Conservation (phyloP, 2,113 vertebrate species). For the Coptodon bakossiorum region DNA sequence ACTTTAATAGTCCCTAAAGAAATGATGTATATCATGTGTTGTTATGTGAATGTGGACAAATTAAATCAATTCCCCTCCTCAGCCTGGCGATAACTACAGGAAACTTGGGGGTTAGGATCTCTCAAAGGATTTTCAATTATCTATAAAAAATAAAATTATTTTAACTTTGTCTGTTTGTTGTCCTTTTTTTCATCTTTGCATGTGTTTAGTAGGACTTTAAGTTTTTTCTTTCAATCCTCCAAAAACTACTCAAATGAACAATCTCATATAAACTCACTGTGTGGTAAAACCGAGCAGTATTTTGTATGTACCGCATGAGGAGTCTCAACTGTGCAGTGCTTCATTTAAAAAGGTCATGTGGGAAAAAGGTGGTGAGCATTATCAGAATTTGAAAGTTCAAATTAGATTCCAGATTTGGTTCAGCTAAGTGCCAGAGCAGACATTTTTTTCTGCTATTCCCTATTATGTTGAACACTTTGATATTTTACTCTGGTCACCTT, state of each 20-base stretch:
- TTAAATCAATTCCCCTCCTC: neutral
- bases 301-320: neutral
- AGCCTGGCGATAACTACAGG: neutral
- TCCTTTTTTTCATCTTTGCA: neutral
- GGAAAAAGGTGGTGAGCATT: neutral
- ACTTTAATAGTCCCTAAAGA: neutral
- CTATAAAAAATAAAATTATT: neutral
- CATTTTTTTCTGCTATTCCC: neutral
- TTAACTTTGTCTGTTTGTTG: neutral
- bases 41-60: neutral
- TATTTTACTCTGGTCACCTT: neutral
- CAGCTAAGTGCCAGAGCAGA: neutral
- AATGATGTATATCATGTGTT: neutral
- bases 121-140: neutral
- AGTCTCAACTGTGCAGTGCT: neutral
- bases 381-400: neutral
- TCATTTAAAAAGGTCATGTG: neutral
- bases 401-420: neutral
- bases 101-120: neutral
- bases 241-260: neutral
- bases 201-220: neutral
- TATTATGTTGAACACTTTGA: neutral
- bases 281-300: neutral
- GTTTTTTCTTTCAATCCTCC: neutral
- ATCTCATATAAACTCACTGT: neutral